phyloP scores from a whole-genome alignment of 2,113 vertebrate species.

The Naja naja region DNA sequence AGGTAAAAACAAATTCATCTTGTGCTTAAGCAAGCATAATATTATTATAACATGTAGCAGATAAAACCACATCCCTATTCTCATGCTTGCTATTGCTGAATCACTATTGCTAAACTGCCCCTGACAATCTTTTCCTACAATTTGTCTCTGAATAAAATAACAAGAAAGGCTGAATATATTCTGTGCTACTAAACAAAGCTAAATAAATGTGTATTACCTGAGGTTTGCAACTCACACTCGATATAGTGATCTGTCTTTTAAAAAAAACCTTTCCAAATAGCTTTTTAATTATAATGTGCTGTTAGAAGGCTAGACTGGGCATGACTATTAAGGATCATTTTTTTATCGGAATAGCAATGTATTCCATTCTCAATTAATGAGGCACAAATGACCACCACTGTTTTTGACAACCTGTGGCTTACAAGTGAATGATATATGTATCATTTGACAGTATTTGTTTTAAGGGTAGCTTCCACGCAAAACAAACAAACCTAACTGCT shows the following conservation, averaged over 20 bases:
- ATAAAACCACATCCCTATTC: too few species aligned
- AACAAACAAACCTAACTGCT: not conserved
- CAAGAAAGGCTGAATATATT: not conserved
- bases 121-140: too few species aligned
- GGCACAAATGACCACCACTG: not conserved
- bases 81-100: too few species aligned
- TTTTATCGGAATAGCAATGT: conserved; percentile 10
- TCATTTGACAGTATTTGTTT: conserved; percentile 7
- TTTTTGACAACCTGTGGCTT: not conserved
- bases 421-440: not conserved
- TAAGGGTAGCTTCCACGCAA: not conserved
- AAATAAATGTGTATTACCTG: not conserved
- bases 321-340: conserved; percentile 13
- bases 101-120: too few species aligned
- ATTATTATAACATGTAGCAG: too few species aligned
- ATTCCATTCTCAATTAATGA: conserved; percentile 12
- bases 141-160: not conserved
- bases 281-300: not conserved
- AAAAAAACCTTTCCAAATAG: not conserved
- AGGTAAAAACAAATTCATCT: too few species aligned
- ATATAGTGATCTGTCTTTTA: not conserved
- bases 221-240: not conserved
- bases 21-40: too few species aligned
- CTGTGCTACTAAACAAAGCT: not conserved
- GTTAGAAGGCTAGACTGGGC: conserved; percentile 19